Conservation (phyloP, 2,888 invertebrate species). For the Ophioninae sp. region DNA sequence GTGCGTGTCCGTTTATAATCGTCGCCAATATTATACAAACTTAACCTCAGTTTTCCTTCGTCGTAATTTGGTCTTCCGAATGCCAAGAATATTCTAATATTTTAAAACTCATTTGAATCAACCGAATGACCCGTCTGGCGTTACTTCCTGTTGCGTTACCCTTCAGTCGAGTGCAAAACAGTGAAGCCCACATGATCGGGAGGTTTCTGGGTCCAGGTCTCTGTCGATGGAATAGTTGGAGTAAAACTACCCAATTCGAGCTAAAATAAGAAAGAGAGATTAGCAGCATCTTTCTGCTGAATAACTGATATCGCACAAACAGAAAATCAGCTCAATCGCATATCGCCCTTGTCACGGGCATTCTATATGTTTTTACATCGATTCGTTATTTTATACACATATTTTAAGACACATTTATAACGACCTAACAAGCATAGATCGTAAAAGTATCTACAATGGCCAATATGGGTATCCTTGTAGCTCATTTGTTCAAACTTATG, state of each 20-base stretch:
- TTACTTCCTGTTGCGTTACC: conserved; percentile 13
- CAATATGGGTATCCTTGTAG: conserved; percentile 74
- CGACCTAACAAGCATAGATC: background rate
- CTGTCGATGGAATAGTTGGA: conserved; percentile 47
- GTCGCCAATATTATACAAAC: conserved; percentile 6
- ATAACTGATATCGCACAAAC: conserved; percentile 6
- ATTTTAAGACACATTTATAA: background rate
- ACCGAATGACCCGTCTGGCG: background rate
- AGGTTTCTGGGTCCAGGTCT: conserved; percentile 19
- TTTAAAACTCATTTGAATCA: background rate
- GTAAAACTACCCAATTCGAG: conserved; percentile 18
- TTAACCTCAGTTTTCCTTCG: conserved; percentile 44
- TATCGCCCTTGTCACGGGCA: conserved; percentile 5
- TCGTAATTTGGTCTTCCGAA: conserved; percentile 42
- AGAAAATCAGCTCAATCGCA: background rate
- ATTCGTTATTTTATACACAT: background rate
- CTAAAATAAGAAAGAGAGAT: conserved; percentile 25
- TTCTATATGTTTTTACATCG: background rate
- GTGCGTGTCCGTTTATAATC: background rate
- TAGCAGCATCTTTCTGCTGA: background rate
- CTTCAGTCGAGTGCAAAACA: conserved; percentile 5
- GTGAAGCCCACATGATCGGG: conserved; percentile 33
- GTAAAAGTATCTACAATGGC: conserved; percentile 69
- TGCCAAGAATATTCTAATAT: conserved; percentile 1
- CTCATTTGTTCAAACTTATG: conserved; percentile 74